These are phyloP conservation scores for Cavia porcellus DNA, from an alignment of 2,113 vertebrate species.

Conservation along the genomic window DNA sequence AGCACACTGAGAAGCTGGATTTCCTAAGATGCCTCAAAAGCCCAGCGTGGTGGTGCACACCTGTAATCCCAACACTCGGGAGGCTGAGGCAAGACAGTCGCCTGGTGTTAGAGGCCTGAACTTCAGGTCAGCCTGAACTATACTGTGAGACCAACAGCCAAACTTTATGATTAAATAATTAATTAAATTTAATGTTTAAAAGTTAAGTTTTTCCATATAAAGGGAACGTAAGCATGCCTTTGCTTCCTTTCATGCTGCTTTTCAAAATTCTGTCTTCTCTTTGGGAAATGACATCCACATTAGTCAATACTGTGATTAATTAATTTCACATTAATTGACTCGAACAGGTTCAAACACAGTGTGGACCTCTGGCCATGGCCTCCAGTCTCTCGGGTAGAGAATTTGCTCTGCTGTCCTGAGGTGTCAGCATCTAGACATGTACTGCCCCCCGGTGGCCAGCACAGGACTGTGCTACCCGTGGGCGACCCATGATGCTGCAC, in stretches of 20 bases:
- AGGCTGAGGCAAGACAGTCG: background rate
- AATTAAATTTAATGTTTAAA: background rate
- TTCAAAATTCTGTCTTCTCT: slow-evolving; percentile 26
- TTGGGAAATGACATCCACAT: slow-evolving; percentile 3
- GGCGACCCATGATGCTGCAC: background rate
- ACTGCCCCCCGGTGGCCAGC: background rate
- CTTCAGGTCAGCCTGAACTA: background rate
- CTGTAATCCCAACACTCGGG: background rate
- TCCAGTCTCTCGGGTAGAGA: background rate
- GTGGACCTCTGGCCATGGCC: background rate
- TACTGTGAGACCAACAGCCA: background rate
- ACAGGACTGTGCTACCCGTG: background rate
- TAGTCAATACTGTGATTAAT: background rate
- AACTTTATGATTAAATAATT: background rate
- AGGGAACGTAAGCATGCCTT: background rate
- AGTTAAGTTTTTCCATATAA: background rate
- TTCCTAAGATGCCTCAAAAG: slow-evolving; percentile 23
- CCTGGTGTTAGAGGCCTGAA: background rate
- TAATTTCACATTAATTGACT: background rate
- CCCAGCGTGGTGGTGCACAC: background rate
- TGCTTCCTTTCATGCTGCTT: background rate
- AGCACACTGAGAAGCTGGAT: background rate
- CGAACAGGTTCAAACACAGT: background rate
- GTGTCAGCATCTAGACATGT: background rate
- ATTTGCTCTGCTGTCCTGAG: background rate